These are phyloP conservation scores for Nomada lathburiana DNA, from an alignment of 2,888 invertebrate species.

Conservation along the genomic window DNA sequence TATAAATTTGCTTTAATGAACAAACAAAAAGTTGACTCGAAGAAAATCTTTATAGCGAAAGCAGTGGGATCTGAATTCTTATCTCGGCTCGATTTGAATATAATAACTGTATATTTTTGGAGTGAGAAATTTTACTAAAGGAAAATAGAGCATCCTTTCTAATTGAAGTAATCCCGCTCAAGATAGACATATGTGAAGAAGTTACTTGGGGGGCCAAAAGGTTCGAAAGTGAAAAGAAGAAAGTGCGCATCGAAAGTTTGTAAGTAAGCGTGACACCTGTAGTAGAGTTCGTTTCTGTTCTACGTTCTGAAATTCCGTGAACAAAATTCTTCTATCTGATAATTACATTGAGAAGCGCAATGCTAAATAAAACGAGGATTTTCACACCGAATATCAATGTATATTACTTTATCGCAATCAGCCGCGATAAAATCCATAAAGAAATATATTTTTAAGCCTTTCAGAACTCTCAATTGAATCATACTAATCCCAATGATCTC, in stretches of 20 bases:
- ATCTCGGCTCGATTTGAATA: neutral
- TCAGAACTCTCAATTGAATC: neutral
- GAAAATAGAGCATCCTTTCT: neutral
- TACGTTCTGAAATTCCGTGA: neutral
- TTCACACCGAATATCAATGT: too few relatives aligned
- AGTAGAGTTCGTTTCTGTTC: neutral
- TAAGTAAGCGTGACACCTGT: neutral
- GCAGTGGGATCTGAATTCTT: neutral
- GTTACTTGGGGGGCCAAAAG: neutral
- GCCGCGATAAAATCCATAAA: neutral
- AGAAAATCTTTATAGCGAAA: neutral
- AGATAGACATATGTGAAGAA: neutral
- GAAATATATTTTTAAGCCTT: neutral
- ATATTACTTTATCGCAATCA: neutral
- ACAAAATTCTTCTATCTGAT: too few relatives aligned
- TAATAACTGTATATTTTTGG: neutral
- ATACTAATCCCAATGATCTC: neutral
- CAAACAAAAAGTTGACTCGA: neutral
- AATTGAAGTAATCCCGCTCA: neutral
- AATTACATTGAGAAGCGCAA: neutral
- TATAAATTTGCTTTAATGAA: neutral
- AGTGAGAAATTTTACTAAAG: neutral
- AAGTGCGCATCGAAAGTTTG: constrained; percentile 12
- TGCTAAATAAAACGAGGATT: neutral
- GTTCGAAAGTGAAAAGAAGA: constrained; percentile 25